phyloP scores from a whole-genome alignment of 2,888 invertebrate species.

The Heteromurus nitidus region DNA sequence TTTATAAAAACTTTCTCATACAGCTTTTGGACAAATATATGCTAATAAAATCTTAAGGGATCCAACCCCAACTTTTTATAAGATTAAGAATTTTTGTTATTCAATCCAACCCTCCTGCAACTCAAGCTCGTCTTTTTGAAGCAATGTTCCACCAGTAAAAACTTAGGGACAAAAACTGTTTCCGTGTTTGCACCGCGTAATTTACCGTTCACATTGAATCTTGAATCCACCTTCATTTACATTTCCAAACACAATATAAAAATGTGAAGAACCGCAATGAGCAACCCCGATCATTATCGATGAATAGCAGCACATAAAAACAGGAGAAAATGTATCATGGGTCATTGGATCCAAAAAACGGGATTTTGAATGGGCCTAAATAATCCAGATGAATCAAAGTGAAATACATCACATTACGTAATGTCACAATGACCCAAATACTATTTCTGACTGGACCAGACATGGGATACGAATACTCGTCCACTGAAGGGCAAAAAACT shows the following conservation, averaged over 20 bases:
- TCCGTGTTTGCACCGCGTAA: too few relatives aligned
- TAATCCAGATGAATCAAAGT: constrained; percentile 9
- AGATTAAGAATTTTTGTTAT: too few relatives aligned
- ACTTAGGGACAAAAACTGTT: too few relatives aligned
- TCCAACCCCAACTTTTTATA: neutral
- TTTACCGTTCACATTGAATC: too few relatives aligned
- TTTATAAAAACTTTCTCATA: neutral
- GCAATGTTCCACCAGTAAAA: too few relatives aligned
- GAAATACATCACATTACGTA: neutral
- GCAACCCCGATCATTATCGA: constrained; percentile 21
- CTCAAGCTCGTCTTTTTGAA: too few relatives aligned
- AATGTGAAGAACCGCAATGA: constrained; percentile 36
- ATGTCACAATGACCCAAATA: constrained; percentile 48
- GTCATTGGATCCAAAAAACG: constrained; percentile 46
- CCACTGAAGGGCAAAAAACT: constrained; percentile 26
- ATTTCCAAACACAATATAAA: too few relatives aligned
- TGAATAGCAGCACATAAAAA: too few relatives aligned
- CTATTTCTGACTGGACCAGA: constrained; percentile 19
- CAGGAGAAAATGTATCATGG: constrained; percentile 26
- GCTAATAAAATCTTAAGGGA: constrained; percentile 3
- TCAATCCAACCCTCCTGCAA: too few relatives aligned
- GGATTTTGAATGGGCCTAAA: constrained; percentile 1
- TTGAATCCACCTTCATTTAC: too few relatives aligned
- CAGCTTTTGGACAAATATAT: neutral
- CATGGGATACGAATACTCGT: neutral